Base-by-base conservation (phyloP, 2,888 invertebrate species). In the Phyllotreta striolata region DNA sequence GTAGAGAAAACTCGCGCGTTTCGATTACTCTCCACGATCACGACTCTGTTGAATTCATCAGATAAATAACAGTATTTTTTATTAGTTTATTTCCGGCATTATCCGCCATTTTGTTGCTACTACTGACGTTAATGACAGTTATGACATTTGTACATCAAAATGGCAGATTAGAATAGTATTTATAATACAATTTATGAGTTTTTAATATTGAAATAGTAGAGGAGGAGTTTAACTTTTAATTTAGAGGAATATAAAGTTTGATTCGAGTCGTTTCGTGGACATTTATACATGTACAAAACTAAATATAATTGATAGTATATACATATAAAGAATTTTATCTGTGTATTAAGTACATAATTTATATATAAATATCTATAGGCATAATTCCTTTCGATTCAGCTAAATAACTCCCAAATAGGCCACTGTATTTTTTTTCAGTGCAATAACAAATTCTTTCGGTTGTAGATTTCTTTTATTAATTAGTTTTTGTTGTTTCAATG, bases 381-480 rank as follows among this genome's bases (percentile, higher is more conserved):
- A 37, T 14, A 38, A 52, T 58, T 49, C 58, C 44, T 39, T 66
- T 24, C 24, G 24, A 24, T 24, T 24, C 24, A 24, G 24, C 10
- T 43, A 10, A 12, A 43, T 62, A 64, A 57, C 58, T 46, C 44
- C 37, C 47, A 49, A 34, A 69, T 55, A 52, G 24, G 74, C 67
- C 76, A 74, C 75, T 75, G 74, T 72, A 67, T 75, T 74, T 71
- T 74, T 71, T 72, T 70, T 75, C 76, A 76, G 78, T 78, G 77
- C 77, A 77, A 77, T 77, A 72, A 65, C 60, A 67, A 66, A 55
- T 62, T 55, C 55, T 64, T 49, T 55, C 60, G 52, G 47, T 66
- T 60, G 51, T 49, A 65, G 52, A 24, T 24, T 24, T 24, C 24
- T 24, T 63, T 63, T 44, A 52, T 46, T 55, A 58, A 46, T 55